Evolutionary conservation across 2,113 vertebrate genomes (phyloP), one percentile per base, ranked within the genome.

Genomic region (Chitala chitala): DNA sequence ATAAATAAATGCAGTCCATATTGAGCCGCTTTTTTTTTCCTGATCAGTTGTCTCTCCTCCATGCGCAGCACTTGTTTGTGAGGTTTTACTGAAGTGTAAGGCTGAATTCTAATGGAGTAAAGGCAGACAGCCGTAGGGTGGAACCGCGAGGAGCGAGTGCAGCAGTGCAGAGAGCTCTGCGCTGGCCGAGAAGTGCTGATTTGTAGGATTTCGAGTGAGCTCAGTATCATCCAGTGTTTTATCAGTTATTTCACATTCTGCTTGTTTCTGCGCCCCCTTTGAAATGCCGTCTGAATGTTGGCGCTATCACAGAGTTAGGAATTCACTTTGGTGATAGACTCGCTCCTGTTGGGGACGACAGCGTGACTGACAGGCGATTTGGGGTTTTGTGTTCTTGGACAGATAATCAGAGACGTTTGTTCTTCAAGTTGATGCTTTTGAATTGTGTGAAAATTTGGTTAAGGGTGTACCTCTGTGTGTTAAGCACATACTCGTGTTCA

Each of bases 21-120:
- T 33, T 59, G 56, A 33, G 22, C 53, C n/a, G 12, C 64, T 42
- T 42, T 36, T 12, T 78, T 65, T 55, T 26, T 78, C 72, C 80
- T 69, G 76, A 68, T 58, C 38, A 76, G 69, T 72, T 65, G 76
- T 61, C 58, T 68, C 74, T 56, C 73, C 70, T 77, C 55, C 66
- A 73, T 58, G 68, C 66, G 69, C 68, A 15, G 75, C 76, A 81
- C 80, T 66, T 44, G 54, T 77, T 79, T 65, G 58, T 42, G 48
- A 55, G 50, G 61, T 73, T 78, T 78, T 80, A 82, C 69, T 74
- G 76, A 84, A 84, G 84, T 82, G 81, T 81, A 82, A 78, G 81
- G 84, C 86, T 85, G 82, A 78, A 88, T 87, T 85, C 83, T 79
- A 85, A 85, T 84, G 77, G 79, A 75, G 79, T 73, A 84, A 81